Conservation (phyloP, 2,797 vertebrate species). For the Oreortyx pictus region DNA sequence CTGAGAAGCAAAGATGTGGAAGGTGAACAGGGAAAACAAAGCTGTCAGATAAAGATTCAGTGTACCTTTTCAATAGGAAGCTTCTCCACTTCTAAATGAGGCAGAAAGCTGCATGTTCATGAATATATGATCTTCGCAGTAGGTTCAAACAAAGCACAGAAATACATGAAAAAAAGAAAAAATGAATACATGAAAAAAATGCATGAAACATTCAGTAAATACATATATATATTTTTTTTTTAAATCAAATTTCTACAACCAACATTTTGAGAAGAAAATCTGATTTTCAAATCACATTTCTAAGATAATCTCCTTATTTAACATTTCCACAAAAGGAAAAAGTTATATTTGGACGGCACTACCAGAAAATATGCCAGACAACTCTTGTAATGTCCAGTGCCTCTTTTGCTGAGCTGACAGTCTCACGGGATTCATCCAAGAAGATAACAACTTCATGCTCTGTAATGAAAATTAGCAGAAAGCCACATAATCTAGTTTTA, state of each 20-base stretch:
- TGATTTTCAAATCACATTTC: not conserved
- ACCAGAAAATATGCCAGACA: rapidly evolving
- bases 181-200: not conserved
- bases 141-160: not conserved
- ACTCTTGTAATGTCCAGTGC: rapidly evolving
- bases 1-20: not conserved
- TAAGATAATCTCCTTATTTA: not conserved
- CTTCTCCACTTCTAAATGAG: not conserved
- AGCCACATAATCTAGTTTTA: not conserved
- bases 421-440: not conserved
- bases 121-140: not conserved
- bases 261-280: not conserved
- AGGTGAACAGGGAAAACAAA: not conserved
- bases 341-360: not conserved
- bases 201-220: not conserved
- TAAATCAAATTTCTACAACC: not conserved
- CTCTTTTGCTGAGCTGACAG: too few relatives aligned
- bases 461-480: not conserved
- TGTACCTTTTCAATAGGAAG: not conserved
- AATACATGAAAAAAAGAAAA: too few relatives aligned
- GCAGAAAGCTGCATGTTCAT: not conserved
- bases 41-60: not conserved
- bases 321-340: not conserved
- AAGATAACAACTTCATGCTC: rapidly evolving
- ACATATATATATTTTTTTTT: not conserved